Evolutionary conservation across 1,140 invertebrate genomes (phyloP), one percentile per base, ranked within the genome.

Genomic region (Pseudomyrmex gracilis): DNA sequence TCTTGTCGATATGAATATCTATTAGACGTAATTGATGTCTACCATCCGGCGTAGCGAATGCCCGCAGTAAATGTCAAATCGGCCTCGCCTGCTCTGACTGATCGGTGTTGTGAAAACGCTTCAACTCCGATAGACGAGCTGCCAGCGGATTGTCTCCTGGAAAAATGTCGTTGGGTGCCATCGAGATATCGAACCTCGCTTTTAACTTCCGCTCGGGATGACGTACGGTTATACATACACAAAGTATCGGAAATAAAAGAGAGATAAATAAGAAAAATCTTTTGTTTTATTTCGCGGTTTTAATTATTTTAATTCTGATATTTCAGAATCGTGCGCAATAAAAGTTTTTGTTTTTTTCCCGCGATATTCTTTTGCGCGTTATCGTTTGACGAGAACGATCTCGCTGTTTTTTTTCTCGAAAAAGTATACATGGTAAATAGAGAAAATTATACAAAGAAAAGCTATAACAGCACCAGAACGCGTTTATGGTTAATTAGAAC

Each of bases 11-110:
- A 87, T 85, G 88, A 90, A 90, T 91, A 90, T 90, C 88, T 90
- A 90, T 90, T 90, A 89, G 87, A 86, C 83, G 84, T 87, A 89
- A 91, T 91, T 87, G 87, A 89, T 87, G 89, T 90, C 85, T 67
- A 82, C 58, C 63, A 58, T 80, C 66, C 57, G 53, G 58, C 60
- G 53, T 68, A 78, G 57, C 73, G 70, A 85, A 70, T 88, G 85
- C 55, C 34, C 73, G 74, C 43, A 61, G 86, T 84, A 87, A 87
- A 87, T 67, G 85, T 87, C 86, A 68, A 71, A 80, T 74, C 20
- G 73, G 58, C 24, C 70, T 68, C 82, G 82, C 60, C 47, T 45
- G 61, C 47, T 22, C 45, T 83, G 63, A 78, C 57, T 68, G 86
- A 87, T 87, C 73, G 85, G 63, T 60, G 51, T 70, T 51, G 47